A percentile compares a stretch with the other conserved stretches of the same genome.
Evolutionary conservation across 2,888 invertebrate genomes (phyloP).

Genomic region (Meta bourneti): DNA sequence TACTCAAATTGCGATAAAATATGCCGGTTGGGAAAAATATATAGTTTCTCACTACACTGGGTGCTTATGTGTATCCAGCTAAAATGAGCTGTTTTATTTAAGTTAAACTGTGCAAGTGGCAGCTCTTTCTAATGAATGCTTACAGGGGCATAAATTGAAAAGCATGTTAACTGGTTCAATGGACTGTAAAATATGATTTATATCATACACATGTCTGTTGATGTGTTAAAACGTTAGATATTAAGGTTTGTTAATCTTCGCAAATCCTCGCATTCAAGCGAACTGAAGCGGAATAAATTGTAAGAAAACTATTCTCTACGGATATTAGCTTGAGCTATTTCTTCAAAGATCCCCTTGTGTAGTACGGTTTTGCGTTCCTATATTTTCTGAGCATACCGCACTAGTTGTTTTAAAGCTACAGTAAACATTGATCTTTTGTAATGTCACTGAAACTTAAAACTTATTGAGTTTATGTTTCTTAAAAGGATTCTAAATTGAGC

Average conservation of each 20-base stretch:
- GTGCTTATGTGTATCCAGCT: too few relatives aligned
- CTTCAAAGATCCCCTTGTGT: neutral
- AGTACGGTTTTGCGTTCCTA: too few relatives aligned
- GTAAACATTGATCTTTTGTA: too few relatives aligned
- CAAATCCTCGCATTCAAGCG: neutral
- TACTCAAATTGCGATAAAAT: neutral
- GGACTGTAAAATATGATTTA: neutral
- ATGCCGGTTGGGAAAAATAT: too few relatives aligned
- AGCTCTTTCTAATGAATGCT: neutral
- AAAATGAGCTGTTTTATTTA: neutral
- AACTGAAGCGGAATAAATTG: neutral
- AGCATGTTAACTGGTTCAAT: neutral
- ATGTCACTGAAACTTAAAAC: too few relatives aligned
- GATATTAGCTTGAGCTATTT: neutral
- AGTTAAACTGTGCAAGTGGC: neutral
- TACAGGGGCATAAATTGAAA: neutral
- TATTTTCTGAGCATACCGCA: too few relatives aligned
- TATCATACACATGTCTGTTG: neutral
- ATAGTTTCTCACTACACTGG: too few relatives aligned
- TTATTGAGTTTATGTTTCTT: too few relatives aligned
- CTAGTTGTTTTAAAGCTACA: too few relatives aligned
- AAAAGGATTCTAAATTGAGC: too few relatives aligned
- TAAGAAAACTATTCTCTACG: neutral
- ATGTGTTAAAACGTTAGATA: neutral
- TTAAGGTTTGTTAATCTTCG: neutral